Evolutionary conservation across 2,113 vertebrate genomes (phyloP), one percentile per base, ranked within the genome.

Genomic region (Hippocampus barbouri): DNA sequence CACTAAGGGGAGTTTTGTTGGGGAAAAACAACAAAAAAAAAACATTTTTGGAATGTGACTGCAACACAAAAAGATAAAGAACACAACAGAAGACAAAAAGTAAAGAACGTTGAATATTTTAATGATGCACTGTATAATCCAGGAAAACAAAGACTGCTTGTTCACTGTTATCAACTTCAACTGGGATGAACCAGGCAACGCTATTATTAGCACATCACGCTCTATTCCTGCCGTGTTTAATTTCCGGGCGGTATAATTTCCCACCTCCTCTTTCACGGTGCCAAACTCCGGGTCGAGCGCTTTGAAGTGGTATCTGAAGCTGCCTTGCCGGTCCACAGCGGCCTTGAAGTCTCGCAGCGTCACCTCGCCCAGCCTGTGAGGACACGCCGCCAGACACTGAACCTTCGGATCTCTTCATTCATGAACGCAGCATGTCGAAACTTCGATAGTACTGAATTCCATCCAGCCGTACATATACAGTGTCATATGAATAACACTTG

Each of bases 251-350:
- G 15, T 84, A 65, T 82, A 15, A 53, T 47, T 76, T 66, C 65
- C 57, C 66, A 96, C 97, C 94, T 99, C 97, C 72, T 98, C 97
- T 83, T 99, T 98, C 64, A 99, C 97, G 23, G 97, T 99, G 88
- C 97, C 97, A 85, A 99, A 99, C 89, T 99, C 97, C 0, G 97
- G 97, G 86, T 99, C 97, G 85, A 98, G 90, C 34, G 97, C 95
- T 90, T 99, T 99, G 87, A 99, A 99, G 89, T 98, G 97, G 88
- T 99, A 99, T 78, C 97, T 92, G 82, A 96, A 97, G 85, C 85
- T 94, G 76, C 94, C 96, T 69, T 98, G 95, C 64, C 97, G 91
- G 77, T 97, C 97, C 63, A 98, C 94, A 63, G 96, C 97, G 14
- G 83, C 90, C 90, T 98, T 98, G 84, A 99, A 98, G 86, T 99